Conservation (phyloP, 2,888 invertebrate genomes). For the Lasioglossum marginatum region DNA sequence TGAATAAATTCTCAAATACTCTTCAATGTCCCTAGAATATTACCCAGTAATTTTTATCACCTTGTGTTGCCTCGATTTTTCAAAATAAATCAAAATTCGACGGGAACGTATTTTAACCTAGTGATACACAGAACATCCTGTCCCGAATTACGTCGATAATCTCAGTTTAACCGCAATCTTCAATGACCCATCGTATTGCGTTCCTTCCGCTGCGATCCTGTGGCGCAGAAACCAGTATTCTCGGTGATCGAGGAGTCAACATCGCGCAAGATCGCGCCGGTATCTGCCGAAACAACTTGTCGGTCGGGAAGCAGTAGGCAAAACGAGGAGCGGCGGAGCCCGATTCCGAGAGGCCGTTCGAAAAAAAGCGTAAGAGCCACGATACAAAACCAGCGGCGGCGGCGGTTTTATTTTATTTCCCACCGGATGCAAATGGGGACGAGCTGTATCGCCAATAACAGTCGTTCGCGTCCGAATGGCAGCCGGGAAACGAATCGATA, state of each 20-base stretch:
- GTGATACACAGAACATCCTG: too few species aligned
- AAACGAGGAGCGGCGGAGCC: not conserved
- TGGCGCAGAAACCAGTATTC: not conserved
- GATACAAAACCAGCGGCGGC: not conserved
- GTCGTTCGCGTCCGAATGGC: conserved; percentile 12
- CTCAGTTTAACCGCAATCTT: not conserved
- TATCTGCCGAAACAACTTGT: not conserved
- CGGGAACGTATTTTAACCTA: too few species aligned
- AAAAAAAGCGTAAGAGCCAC: not conserved
- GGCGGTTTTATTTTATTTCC: conserved; percentile 5
- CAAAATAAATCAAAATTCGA: too few species aligned
- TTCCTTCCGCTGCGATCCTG: not conserved
- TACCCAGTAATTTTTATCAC: too few species aligned
- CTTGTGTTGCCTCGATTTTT: too few species aligned
- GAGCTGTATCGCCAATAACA: not conserved
- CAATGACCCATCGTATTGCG: not conserved
- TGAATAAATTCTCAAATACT: too few species aligned
- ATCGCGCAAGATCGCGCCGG: not conserved
- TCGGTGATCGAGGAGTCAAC: not conserved
- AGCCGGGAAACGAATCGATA: conserved; percentile 64
- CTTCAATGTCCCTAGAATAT: too few species aligned
- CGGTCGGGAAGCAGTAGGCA: not conserved
- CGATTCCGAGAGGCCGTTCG: not conserved
- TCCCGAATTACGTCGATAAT: not conserved
- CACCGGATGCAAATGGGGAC: conserved; percentile 5